Percentiles rank a stretch among this genome's conserved stretches.
phyloP scores from a whole-genome alignment of 64 coral and sea anemone species.

The Cladopsammia gracilis region DNA sequence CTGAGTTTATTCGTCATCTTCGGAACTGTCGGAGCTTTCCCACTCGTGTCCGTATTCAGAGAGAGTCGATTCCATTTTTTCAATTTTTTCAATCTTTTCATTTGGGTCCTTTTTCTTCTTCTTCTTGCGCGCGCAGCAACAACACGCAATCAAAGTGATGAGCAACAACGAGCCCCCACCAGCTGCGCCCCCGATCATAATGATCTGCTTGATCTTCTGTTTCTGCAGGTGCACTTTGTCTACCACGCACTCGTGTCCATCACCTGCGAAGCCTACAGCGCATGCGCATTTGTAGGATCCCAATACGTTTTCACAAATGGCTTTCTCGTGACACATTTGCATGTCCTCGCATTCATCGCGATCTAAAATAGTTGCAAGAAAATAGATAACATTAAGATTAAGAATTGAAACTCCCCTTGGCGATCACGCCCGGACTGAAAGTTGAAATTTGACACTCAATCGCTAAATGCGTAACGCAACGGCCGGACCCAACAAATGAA shows the following conservation, averaged over 20 bases:
- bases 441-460: too few relatives aligned
- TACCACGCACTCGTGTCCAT: neutral
- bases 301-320: neutral
- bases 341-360: neutral
- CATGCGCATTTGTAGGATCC: slow-evolving; percentile 6
- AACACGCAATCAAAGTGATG: slow-evolving; percentile 5
- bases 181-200: slow-evolving; percentile 6
- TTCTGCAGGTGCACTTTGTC: slow-evolving; percentile 22
- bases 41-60: neutral
- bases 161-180: neutral
- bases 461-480: too few relatives aligned
- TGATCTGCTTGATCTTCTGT: neutral
- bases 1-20: neutral
- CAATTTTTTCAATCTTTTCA: neutral
- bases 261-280: slow-evolving; percentile 10
- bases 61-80: neutral
- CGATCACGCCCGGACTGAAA: too few relatives aligned
- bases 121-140: neutral
- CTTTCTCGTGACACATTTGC: neutral
- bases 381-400: neutral
- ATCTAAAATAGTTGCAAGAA: neutral
- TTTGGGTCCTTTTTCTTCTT: neutral
- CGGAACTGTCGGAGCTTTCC: slow-evolving; percentile 32
- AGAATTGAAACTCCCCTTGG: neutral
- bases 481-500: too few relatives aligned